phyloP scores from a whole-genome alignment of 2,888 invertebrate species.

The Gymnoscelis rufifasciata region DNA sequence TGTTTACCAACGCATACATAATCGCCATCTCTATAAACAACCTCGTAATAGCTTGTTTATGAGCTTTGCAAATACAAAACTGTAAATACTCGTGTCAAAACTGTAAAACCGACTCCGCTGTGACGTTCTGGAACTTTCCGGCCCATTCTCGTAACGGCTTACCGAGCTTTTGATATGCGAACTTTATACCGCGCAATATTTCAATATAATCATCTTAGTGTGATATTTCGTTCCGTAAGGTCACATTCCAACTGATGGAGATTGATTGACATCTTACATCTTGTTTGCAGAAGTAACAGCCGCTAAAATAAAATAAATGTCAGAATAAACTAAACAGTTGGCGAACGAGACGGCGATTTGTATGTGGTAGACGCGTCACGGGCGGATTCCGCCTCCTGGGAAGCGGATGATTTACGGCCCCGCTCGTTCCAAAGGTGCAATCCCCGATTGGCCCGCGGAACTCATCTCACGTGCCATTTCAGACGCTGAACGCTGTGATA shows the following conservation, averaged over 20 bases:
- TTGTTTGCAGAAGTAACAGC: constrained; percentile 22
- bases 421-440: constrained; percentile 25
- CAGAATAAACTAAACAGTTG: constrained; percentile 35
- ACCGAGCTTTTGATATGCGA: neutral
- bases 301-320: constrained; percentile 31
- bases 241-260: constrained; percentile 40
- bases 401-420: constrained; percentile 28
- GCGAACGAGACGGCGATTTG: constrained; percentile 42
- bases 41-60: constrained; percentile 34
- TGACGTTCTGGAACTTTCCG: constrained; percentile 8
- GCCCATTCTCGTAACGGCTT: constrained; percentile 1
- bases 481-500: constrained; percentile 74
- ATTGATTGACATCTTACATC: constrained; percentile 15
- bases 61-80: constrained; percentile 29
- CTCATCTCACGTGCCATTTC: constrained; percentile 39
- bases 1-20: constrained; percentile 54
- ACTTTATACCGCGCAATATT: constrained; percentile 5
- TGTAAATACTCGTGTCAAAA: constrained; percentile 26
- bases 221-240: constrained; percentile 1
- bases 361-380: constrained; percentile 40
- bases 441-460: constrained; percentile 22
- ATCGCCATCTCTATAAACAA: constrained; percentile 39
- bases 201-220: constrained; percentile 2
- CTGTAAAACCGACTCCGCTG: constrained; percentile 19
- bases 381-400: constrained; percentile 37